Base-by-base conservation (phyloP, 2,888 invertebrate species). In the Drosophila birchii region DNA sequence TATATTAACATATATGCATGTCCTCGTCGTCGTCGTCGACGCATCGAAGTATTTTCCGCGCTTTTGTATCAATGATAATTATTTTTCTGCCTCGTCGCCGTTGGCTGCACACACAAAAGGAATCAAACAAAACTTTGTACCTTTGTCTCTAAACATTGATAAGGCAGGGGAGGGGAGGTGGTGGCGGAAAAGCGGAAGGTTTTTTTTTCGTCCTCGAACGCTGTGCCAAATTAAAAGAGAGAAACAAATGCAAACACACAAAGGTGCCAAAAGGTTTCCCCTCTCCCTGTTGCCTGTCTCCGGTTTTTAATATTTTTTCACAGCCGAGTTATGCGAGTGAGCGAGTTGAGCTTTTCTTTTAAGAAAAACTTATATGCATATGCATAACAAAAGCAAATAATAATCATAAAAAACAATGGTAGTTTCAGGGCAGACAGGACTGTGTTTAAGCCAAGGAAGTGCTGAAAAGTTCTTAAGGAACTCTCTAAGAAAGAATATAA, bases 151-250 rank as follows among this genome's bases (percentile, higher is more conserved):
- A 69, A 43, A 34, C 76, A 75, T 73, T 73, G 75, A 58, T 59
- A 32, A n/a, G 36, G 36, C n/a, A 29, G 54, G 23, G 14, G 20
- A 20, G 43, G 36, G 1, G 29, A 9, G 47, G 39, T 12, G 47
- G 26, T 11, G 5, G 23, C 49, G 44, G 39, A 44, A 61, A 32
- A 43, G 36, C 20, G 11, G 53, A 53, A 38, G 59, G 59, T 39
- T 39, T 23, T 53, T 53, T 36, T 53, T 53, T 6, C 36, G 14
- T 12, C 53, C 34, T 23, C 53, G 62, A 32, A 63, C 38, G 41
- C 26, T 20, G 84, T 83, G 88, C 86, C 86, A 91, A 90, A 90
- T 90, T 90, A 89, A 91, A 90, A 90, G 87, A 78, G 80, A 80
- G 76, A 80, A 84, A 78, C 85, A 87, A 88, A 78, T 82, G 80